phyloP scores from a whole-genome alignment of 2,113 vertebrate species.

The Hippopotamus amphibius region DNA sequence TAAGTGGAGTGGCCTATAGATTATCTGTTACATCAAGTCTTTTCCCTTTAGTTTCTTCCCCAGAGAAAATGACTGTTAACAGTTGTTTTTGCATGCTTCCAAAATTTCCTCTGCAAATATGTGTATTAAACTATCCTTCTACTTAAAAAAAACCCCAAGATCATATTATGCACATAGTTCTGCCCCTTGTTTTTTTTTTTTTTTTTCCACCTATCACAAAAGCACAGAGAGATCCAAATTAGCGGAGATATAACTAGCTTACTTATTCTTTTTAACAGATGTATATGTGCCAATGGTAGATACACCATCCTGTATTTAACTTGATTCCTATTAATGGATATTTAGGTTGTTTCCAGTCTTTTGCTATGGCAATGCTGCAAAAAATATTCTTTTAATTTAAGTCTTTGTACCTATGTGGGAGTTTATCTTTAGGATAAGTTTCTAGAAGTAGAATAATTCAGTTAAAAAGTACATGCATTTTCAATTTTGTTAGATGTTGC shows the following conservation, averaged over 20 bases:
- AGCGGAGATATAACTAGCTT: background rate
- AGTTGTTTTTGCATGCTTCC: background rate
- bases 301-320: background rate
- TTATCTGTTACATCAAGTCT: background rate
- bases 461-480: background rate
- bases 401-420: background rate
- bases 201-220: background rate
- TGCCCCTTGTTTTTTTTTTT: background rate
- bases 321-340: background rate
- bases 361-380: background rate
- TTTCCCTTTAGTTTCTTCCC: background rate
- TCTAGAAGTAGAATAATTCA: background rate
- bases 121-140: background rate
- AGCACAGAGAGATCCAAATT: background rate
- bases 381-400: background rate
- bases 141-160: background rate
- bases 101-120: constrained; percentile 9
- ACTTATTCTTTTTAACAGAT: background rate
- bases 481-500: background rate
- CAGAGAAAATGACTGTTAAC: background rate
- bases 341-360: background rate
- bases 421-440: constrained; percentile 27
- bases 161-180: background rate
- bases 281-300: background rate
- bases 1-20: background rate